Conservation (phyloP, 2,797 vertebrate genomes). For the Acridotheres tristis region DNA sequence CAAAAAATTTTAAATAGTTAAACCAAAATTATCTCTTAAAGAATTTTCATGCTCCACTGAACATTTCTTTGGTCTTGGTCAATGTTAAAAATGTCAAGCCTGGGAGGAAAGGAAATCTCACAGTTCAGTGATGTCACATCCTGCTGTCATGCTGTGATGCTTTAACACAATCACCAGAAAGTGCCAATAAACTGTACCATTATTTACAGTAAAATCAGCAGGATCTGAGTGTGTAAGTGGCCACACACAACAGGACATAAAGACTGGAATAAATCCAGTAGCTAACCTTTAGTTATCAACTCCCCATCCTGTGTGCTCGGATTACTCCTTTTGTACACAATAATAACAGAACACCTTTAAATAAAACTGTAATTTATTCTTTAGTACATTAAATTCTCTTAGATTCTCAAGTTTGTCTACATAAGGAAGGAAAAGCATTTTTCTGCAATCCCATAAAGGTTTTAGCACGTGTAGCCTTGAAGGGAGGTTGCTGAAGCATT, state of each 20-base stretch:
- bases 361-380: not conserved
- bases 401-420: not conserved
- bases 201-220: not conserved
- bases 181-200: not conserved
- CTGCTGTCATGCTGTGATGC: not conserved
- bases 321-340: not conserved
- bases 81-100: not conserved
- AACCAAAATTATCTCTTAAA: not conserved
- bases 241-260: not conserved
- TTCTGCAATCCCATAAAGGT: not conserved
- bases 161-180: not conserved
- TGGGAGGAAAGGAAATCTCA: not conserved
- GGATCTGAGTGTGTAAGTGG: not conserved
- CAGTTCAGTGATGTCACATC: not conserved
- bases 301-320: not conserved
- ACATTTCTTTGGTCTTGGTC: not conserved
- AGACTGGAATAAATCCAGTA: not conserved
- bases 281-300: not conserved
- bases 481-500: not conserved
- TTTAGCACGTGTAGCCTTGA: not conserved
- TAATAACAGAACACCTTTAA: not conserved
- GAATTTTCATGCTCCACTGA: not conserved
- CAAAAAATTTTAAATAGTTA: not conserved
- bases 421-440: not conserved
- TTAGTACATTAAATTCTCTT: not conserved